Evolutionary conservation across 53 echinoderm and acorn worm species (phyloP).

Genomic region (Zoroaster sp.): DNA sequence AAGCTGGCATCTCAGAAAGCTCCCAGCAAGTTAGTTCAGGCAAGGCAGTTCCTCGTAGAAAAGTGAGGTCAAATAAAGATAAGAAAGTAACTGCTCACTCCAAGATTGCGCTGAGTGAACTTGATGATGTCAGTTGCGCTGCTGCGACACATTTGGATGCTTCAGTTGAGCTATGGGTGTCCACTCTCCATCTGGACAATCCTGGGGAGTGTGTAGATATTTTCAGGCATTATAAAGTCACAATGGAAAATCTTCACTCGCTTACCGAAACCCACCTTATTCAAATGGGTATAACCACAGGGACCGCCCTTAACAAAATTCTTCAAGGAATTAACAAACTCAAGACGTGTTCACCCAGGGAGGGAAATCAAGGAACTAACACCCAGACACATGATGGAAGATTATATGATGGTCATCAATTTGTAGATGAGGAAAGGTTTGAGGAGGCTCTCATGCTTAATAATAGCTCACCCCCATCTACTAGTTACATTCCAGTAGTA

Average conservation of each 20-base stretch:
- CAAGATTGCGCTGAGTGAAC: neutral
- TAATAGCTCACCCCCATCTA: constrained; percentile 1
- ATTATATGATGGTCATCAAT: neutral
- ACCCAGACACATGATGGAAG: neutral
- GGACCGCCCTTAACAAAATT: constrained; percentile 16
- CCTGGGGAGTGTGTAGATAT: constrained; percentile 37
- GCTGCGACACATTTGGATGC: constrained; percentile 3
- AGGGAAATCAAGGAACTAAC: neutral
- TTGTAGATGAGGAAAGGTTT: neutral
- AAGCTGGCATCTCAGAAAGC: neutral
- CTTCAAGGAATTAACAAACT: constrained; percentile 4
- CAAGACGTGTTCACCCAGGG: neutral
- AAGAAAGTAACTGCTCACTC: neutral
- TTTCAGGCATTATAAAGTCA: constrained; percentile 28
- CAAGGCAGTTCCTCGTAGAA: neutral
- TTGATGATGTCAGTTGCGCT: neutral
- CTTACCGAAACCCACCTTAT: constrained; percentile 40
- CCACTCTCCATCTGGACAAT: constrained; percentile 44
- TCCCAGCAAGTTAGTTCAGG: neutral
- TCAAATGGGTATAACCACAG: constrained; percentile 21
- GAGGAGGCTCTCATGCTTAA: neutral
- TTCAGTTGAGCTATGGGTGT: constrained; percentile 41
- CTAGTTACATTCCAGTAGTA: neutral
- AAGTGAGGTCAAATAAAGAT: neutral
- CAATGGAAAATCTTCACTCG: constrained; percentile 23